Evolutionary conservation across 2,113 vertebrate species (phyloP).

Genomic region (Xiphophorus couchianus): DNA sequence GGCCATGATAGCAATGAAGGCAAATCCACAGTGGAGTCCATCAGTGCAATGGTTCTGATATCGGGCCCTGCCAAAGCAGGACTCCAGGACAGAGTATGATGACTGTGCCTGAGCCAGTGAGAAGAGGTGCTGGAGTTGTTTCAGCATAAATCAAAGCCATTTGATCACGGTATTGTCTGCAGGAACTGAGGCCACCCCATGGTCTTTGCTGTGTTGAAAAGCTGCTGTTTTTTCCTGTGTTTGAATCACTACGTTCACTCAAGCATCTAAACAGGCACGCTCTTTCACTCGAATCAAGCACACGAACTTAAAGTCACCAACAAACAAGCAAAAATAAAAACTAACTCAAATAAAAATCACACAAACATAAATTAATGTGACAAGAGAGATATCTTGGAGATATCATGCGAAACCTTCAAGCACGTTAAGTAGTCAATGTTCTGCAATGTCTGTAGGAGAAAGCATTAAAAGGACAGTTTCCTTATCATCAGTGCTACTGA

Average conservation of each 20-base stretch:
- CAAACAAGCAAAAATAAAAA: conserved; percentile 1
- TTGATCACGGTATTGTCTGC: conserved; percentile 35
- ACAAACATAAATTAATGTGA: conserved; percentile 11
- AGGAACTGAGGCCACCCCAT: conserved; percentile 31
- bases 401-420: neutral
- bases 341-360: neutral
- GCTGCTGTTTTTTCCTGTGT: conserved; percentile 24
- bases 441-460: neutral
- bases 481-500: neutral
- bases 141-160: conserved; percentile 57
- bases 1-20: conserved; percentile 71
- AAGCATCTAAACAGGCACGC: neutral
- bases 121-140: conserved; percentile 69
- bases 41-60: conserved; percentile 66
- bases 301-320: conserved; percentile 31
- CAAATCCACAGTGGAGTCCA: conserved; percentile 70
- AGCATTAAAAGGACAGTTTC: too few relatives aligned
- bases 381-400: conserved; percentile 20
- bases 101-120: conserved; percentile 67
- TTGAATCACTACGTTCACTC: conserved; percentile 22
- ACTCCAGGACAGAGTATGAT: conserved; percentile 55
- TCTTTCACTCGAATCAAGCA: conserved; percentile 33
- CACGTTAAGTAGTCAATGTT: neutral
- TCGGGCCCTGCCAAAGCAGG: conserved; percentile 54
- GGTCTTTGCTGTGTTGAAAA: conserved; percentile 10